Percentiles rank a stretch among this genome's conserved stretches.
These are phyloP conservation scores for Elegia similella DNA, from an alignment of 2,888 invertebrate species.

Conservation along the genomic window DNA sequence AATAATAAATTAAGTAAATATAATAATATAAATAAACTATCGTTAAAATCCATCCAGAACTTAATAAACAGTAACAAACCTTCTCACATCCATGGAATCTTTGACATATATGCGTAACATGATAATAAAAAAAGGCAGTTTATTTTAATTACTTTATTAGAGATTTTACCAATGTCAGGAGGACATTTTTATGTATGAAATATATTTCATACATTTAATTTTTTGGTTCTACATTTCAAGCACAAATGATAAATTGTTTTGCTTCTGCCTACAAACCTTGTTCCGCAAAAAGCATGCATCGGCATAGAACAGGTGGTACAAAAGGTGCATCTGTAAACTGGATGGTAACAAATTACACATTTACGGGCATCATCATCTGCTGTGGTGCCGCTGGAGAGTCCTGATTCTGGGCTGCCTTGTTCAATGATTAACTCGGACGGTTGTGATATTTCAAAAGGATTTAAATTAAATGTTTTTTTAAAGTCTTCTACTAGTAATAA, in stretches of 20 bases:
- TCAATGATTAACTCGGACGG: background rate
- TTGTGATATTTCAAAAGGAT: background rate
- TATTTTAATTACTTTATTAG: too few species aligned
- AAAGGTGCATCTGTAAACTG: background rate
- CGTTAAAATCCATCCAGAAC: too few species aligned
- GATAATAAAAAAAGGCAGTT: too few species aligned
- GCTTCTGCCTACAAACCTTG: background rate
- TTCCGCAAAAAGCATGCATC: background rate
- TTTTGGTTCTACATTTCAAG: background rate
- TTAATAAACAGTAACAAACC: too few species aligned
- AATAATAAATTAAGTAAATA: too few species aligned
- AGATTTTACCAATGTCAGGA: too few species aligned
- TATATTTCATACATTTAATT: too few species aligned
- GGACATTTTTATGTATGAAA: too few species aligned
- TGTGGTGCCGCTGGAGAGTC: background rate
- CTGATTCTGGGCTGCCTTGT: background rate
- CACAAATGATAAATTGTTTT: background rate
- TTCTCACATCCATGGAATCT: too few species aligned
- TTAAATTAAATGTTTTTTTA: background rate
- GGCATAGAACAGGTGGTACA: background rate
- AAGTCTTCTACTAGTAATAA: background rate
- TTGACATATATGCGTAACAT: too few species aligned
- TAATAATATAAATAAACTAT: too few species aligned
- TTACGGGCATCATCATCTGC: too few species aligned
- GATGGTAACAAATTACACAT: background rate